Base-by-base conservation (phyloP, 1,140 invertebrate genomes). In the Zaprionus gabonicus region DNA sequence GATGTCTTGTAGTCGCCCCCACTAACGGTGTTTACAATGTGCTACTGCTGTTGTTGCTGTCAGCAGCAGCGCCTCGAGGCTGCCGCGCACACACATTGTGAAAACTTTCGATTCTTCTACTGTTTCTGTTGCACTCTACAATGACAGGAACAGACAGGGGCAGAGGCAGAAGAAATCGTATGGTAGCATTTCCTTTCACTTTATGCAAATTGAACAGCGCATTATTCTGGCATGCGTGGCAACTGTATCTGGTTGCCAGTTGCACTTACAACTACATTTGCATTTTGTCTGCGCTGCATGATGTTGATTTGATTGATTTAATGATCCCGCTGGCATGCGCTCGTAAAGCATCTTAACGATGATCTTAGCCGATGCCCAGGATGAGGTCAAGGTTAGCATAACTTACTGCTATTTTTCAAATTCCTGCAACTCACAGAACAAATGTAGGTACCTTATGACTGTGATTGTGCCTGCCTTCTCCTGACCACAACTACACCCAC, bases 141-240 rank as follows among this genome's bases (percentile, higher is more conserved):
- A 5, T 53, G 5, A 60, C 25, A 15, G n/a, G 9, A 17, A 46
- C n/a, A 17, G 41, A 46, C n/a, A 17, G 41, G n/a, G 41, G n/a
- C n/a, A 9, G 4, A 7, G 6, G 44, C 57, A 56, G 41, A 27
- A 5, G 7, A 65, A 83, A 74, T 84, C 74, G 70, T 90, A 74
- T 91, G 90, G 85, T 85, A 82, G 68, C 79, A 80, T 90, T 90
- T 91, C 86, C 86, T 80, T 85, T 82, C 72, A 81, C 81, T 85
- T 85, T 90, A 88, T 88, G 85, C 69, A 88, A 90, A 90, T 88
- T 88, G 76, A 82, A 85, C 59, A 80, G 69, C 80, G 75, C 80
- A 79, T 80, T 88, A 79, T 83, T 80, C 83, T 68, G 46, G 65
- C 65, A 53, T 63, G 44, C 56, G 38, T 67, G 55, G 31, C 60